Conservation (phyloP, 30 jellyfish, hydroid and myxozoan genomes). For the Aurelia aurita complex sp. Pacific region DNA sequence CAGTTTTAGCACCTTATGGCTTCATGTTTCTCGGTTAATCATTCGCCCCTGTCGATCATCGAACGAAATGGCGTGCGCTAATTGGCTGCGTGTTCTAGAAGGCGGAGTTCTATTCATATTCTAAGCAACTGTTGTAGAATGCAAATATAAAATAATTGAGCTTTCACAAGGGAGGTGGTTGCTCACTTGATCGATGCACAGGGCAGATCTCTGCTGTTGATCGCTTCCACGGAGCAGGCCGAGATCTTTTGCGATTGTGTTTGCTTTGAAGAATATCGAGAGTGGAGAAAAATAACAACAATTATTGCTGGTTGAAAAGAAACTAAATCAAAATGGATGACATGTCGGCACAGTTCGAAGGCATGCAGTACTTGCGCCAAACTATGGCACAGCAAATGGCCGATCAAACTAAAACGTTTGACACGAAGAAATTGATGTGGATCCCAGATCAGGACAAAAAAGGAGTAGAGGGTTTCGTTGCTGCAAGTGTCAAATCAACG, state of each 20-base stretch:
- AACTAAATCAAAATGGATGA: constrained; percentile 14
- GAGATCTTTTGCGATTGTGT: constrained; percentile 29
- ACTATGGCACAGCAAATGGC: constrained; percentile 76
- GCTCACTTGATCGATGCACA: constrained; percentile 83
- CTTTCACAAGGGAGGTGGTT: constrained; percentile 63
- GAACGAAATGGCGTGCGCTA: constrained; percentile 76
- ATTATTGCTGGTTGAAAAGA: too few species aligned
- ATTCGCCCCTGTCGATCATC: constrained; percentile 70
- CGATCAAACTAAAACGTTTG: constrained; percentile 95
- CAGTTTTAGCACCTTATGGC: constrained; percentile 45
- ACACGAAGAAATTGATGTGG: constrained; percentile 99
- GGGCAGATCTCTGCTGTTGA: constrained; percentile 68
- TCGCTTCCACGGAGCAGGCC: constrained; percentile 67
- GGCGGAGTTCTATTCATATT: constrained; percentile 80
- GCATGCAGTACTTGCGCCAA: constrained; percentile 91
- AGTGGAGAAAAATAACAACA: too few species aligned
- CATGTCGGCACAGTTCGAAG: constrained; percentile 40
- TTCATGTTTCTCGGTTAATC: constrained; percentile 29
- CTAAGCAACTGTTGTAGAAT: constrained; percentile 80
- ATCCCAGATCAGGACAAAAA: constrained; percentile 80
- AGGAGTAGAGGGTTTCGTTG: constrained; percentile 78
- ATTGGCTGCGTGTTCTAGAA: constrained; percentile 61
- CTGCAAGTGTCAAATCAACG: constrained; percentile 79
- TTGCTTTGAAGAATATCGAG: not conserved
- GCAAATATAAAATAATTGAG: constrained; percentile 59